Base-by-base conservation (phyloP, 2,888 invertebrate species). In the Xylota segnis region DNA sequence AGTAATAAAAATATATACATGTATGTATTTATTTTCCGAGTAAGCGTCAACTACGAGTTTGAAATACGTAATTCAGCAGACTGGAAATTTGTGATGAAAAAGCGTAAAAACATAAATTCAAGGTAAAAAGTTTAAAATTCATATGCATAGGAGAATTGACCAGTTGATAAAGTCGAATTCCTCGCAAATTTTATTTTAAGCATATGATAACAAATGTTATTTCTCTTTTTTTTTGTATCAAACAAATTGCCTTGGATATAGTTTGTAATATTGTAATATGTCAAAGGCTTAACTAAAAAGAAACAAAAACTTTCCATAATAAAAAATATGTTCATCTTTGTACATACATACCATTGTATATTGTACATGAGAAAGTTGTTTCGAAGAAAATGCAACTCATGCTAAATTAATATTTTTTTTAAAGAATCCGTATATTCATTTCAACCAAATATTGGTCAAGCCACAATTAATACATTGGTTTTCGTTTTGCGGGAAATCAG, bases 61-160 rank as follows among this genome's bases (percentile, higher is more conserved):
- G 2, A 68, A 68, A 68, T 68, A 52, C 61, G 18, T 72, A 72
- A 71, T 32, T 37, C 32, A 29, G 47, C 58, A 58, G 37, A 71
- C 78, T 65, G 68, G 56, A 68, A 70, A 63, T 70, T 50, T 50
- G 70, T 70, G 56, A 56, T 70, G 81, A 81, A 56, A 63, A 50
- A 82, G 47, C 47, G 52, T 81, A 82, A 76, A 82, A 56, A 70
- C 70, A 45, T 58, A 40, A 56, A 32, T 56, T 63, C 63, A 70
- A 76, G 70, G 70, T 76, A 76, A 52, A 75, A 58, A 52, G 47
- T 59, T 50, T 23, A 54, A 78, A 78, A 58, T 54, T 23, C 34
- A 9, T 59, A 61, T 37, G 37, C 45, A 37, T 56, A 14, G 32
- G 9, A 14, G 9, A 59, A 34, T 0, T 71, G 47, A 29, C 45